Percentiles rank a stretch among this genome's conserved stretches.
Conservation (phyloP, 1,140 invertebrate species). For the Portunus trituberculatus region DNA sequence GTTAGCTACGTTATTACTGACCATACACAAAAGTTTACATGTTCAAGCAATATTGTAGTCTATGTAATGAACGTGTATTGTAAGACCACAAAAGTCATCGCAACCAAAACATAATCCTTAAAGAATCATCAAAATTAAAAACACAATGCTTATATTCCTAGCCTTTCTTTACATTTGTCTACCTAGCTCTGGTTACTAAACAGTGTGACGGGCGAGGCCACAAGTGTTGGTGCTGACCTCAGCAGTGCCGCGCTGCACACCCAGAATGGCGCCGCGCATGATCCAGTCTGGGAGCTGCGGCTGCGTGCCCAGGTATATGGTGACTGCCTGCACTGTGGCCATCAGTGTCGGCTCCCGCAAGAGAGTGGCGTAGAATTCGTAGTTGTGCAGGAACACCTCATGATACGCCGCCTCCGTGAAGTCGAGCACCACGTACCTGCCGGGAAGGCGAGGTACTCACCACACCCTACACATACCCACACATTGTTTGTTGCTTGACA, state of each 20-base stretch:
- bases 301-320: conserved; percentile 72
- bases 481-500: too few relatives aligned
- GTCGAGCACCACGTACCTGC: conserved; percentile 79
- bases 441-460: neutral
- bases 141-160: too few relatives aligned
- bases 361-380: conserved; percentile 74
- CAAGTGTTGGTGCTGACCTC: conserved; percentile 50
- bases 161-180: too few relatives aligned
- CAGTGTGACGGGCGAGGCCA: neutral
- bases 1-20: too few relatives aligned
- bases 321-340: conserved; percentile 78
- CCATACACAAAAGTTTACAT: too few relatives aligned
- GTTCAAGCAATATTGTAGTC: too few relatives aligned
- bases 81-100: too few relatives aligned
- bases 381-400: conserved; percentile 79
- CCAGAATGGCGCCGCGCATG: conserved; percentile 80
- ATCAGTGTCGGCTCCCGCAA: conserved; percentile 73
- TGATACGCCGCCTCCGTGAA: conserved; percentile 78
- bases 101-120: too few relatives aligned
- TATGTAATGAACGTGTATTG: too few relatives aligned
- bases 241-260: conserved; percentile 79
- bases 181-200: too few relatives aligned
- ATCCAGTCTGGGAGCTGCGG: conserved; percentile 80
- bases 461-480: too few relatives aligned
- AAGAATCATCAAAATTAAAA: too few relatives aligned